Conservation (phyloP, 2,113 vertebrate species). For the Aix galericulata region DNA sequence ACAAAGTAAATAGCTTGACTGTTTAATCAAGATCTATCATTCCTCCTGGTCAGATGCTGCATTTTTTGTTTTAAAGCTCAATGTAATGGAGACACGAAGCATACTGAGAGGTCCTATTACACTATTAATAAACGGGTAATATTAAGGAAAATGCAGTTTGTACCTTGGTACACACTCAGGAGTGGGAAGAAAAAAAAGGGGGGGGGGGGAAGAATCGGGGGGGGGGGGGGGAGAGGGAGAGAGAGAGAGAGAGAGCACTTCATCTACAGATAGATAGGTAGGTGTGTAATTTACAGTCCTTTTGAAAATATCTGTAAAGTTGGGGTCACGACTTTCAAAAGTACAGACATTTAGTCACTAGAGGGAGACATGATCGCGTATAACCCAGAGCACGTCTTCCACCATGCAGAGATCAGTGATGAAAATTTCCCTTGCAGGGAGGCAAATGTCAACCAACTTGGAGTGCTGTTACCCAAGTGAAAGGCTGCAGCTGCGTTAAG, state of each 20-base stretch:
- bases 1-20: slow-evolving; percentile 38
- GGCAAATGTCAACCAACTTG: background rate
- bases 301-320: background rate
- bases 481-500: background rate
- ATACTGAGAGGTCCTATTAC: background rate
- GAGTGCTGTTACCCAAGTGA: background rate
- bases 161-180: background rate
- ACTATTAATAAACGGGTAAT: background rate
- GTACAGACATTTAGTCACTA: slow-evolving; percentile 37
- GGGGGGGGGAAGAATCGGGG: too few species aligned
- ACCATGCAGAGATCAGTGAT: background rate
- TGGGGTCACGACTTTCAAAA: slow-evolving; percentile 7
- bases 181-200: background rate
- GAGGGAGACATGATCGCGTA: slow-evolving; percentile 19
- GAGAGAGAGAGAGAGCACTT: background rate
- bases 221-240: too few species aligned
- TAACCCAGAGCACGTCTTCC: background rate
- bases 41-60: background rate
- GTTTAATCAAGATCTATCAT: slow-evolving; percentile 22
- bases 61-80: background rate
- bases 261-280: background rate
- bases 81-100: background rate
- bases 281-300: background rate
- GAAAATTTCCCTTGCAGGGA: background rate
- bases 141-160: background rate